These are phyloP conservation scores for Lithodes maja DNA, from an alignment of 2,888 invertebrate species.

Conservation along the genomic window DNA sequence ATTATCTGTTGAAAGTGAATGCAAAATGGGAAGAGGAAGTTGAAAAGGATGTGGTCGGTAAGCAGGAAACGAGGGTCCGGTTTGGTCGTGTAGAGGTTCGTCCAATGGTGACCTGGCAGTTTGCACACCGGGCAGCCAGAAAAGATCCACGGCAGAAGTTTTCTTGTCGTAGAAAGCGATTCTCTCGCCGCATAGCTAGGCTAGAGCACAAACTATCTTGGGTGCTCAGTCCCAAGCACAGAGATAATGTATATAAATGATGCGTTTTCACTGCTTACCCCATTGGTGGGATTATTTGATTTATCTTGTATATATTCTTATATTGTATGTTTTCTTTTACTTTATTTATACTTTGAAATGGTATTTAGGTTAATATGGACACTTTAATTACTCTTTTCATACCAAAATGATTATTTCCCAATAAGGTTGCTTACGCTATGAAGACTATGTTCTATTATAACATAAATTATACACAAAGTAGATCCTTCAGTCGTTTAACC, in stretches of 20 bases:
- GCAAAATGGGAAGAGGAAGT: slow-evolving; percentile 38
- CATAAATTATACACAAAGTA: too few relatives aligned
- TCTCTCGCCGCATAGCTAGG: slow-evolving; percentile 31
- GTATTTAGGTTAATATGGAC: too few relatives aligned
- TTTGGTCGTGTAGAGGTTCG: slow-evolving; percentile 30
- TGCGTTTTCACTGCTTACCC: too few relatives aligned
- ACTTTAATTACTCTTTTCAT: too few relatives aligned
- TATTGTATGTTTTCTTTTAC: too few relatives aligned
- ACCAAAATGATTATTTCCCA: too few relatives aligned
- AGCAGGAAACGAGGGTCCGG: background rate
- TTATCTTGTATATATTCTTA: too few relatives aligned
- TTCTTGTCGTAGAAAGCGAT: slow-evolving; percentile 40
- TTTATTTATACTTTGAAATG: too few relatives aligned
- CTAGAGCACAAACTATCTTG: slow-evolving; percentile 32
- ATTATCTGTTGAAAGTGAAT: slow-evolving; percentile 30
- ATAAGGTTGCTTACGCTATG: too few relatives aligned
- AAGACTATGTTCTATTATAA: too few relatives aligned
- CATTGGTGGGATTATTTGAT: too few relatives aligned
- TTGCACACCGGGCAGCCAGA: slow-evolving; percentile 38
- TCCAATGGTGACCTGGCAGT: slow-evolving; percentile 46
- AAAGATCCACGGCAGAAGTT: slow-evolving; percentile 46
- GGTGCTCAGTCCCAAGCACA: slow-evolving; percentile 24
- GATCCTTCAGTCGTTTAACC: too few relatives aligned
- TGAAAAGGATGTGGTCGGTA: slow-evolving; percentile 6
- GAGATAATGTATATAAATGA: slow-evolving; percentile 17